A percentile compares a stretch with the other conserved stretches of the same genome.
phyloP scores from a whole-genome alignment of 2,888 invertebrate genomes.

The Synanthedon tipuliformis region DNA sequence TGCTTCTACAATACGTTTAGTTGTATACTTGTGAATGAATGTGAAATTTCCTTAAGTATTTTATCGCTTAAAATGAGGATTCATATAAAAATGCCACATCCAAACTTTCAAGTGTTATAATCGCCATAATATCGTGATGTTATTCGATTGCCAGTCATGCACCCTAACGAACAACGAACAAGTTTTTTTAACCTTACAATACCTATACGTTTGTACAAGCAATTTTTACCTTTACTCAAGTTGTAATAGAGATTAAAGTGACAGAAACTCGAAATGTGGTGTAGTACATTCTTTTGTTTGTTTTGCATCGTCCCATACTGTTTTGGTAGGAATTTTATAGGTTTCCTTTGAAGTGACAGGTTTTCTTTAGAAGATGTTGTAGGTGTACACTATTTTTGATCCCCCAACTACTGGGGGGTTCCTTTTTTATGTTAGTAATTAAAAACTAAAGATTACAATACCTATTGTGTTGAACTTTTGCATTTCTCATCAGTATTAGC shows the following conservation, averaged over 20 bases:
- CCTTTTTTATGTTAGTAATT: not conserved
- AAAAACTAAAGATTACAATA: not conserved
- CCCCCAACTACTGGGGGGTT: not conserved
- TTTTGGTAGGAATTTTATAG: conserved; percentile 41
- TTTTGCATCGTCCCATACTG: conserved; percentile 34
- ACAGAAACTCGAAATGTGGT: not conserved
- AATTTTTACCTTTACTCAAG: not conserved
- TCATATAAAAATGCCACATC: no score
- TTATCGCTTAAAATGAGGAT: no score
- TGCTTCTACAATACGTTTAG: no score
- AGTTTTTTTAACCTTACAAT: conserved; percentile 2
- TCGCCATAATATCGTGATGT: conserved; percentile 15
- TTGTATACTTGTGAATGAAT: no score
- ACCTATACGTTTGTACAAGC: not conserved
- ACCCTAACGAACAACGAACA: conserved; percentile 50
- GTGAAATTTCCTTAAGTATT: no score
- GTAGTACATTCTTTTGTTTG: conserved; percentile 39
- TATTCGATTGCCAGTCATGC: conserved; percentile 63
- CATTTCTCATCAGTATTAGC: not conserved
- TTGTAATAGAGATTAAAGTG: not conserved
- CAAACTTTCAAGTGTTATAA: no score
- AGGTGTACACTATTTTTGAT: conserved; percentile 3
- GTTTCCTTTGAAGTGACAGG: conserved; percentile 38
- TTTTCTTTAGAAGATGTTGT: conserved; percentile 22
- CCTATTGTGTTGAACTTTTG: not conserved